phyloP scores from a whole-genome alignment of 2,113 vertebrate species.

The Castor canadensis region DNA sequence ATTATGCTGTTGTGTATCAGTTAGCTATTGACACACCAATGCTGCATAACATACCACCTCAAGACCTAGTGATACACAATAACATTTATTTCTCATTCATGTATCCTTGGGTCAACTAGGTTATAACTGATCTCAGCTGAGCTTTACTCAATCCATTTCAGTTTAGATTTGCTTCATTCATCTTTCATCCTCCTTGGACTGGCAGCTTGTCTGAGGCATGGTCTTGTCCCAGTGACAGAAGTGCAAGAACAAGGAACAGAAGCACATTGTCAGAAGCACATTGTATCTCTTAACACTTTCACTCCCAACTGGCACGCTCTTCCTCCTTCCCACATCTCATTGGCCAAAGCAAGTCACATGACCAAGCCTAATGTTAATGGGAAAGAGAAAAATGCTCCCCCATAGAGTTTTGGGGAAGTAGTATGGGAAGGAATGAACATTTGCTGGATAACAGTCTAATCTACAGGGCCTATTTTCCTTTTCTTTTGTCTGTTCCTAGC shows the following conservation, averaged over 20 bases:
- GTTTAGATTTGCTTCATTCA: background rate
- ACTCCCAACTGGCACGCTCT: background rate
- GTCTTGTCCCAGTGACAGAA: background rate
- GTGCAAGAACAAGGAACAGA: background rate
- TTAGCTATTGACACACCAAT: constrained; percentile 17
- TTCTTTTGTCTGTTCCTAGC: constrained; percentile 22
- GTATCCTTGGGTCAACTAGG: background rate
- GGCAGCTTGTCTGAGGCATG: background rate
- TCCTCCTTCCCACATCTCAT: background rate
- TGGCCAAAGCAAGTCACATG: background rate
- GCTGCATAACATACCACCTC: background rate
- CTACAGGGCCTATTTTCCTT: background rate
- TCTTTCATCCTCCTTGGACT: background rate
- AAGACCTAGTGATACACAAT: background rate
- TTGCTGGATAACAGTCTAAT: background rate
- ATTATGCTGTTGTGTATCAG: background rate
- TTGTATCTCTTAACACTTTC: background rate
- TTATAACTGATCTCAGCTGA: constrained; percentile 20
- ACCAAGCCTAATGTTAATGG: background rate
- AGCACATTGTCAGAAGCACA: too few relatives aligned
- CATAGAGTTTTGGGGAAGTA: background rate
- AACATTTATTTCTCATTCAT: background rate
- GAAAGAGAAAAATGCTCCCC: background rate
- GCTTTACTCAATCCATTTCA: background rate
- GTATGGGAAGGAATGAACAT: background rate